Evolutionary conservation across 2,888 invertebrate genomes (phyloP).

Genomic region (Pelosia muscerda): DNA sequence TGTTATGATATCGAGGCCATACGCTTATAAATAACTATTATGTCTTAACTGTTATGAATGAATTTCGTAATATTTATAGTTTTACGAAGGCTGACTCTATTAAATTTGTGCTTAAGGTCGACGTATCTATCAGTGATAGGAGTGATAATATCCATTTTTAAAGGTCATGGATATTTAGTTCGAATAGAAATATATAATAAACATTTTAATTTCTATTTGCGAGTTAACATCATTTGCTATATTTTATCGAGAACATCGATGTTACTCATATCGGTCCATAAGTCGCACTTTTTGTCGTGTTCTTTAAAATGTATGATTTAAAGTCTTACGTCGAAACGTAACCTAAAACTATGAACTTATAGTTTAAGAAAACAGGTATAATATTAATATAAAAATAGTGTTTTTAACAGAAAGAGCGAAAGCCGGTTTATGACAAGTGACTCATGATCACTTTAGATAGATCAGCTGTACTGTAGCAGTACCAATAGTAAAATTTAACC

Average conservation of each 20-base stretch:
- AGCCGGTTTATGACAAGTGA: too few species aligned
- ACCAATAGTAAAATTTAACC: too few species aligned
- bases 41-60: slow-evolving; percentile 23
- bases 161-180: slow-evolving; percentile 3
- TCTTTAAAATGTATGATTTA: neutral
- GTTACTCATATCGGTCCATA: too few species aligned
- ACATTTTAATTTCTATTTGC: neutral
- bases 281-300: neutral
- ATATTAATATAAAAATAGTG: too few species aligned
- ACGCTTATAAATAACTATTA: slow-evolving; percentile 22
- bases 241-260: neutral
- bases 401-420: too few species aligned
- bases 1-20: slow-evolving; percentile 23
- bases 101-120: slow-evolving; percentile 5
- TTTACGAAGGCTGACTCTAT: slow-evolving; percentile 16
- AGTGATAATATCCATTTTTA: neutral
- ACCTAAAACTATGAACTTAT: neutral
- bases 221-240: neutral
- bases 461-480: too few species aligned
- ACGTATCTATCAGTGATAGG: slow-evolving; percentile 4
- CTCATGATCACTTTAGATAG: too few species aligned
- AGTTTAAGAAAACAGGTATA: neutral
- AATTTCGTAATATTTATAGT: slow-evolving; percentile 22
- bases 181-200: neutral
- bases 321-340: neutral